Conservation (phyloP, 1,140 invertebrate species). For the Rhynchophorus ferrugineus region DNA sequence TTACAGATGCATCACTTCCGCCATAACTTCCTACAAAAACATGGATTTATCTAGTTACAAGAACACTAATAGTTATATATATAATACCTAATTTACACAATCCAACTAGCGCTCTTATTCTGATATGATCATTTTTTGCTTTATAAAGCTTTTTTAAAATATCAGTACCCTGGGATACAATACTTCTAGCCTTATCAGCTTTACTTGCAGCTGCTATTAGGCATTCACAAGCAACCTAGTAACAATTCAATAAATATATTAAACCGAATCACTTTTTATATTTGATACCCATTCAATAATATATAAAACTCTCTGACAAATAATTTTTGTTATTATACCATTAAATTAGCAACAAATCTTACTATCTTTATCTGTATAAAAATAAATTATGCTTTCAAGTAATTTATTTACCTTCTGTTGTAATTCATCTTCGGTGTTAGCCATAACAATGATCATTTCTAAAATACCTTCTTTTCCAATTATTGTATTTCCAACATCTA, state of each 20-base stretch:
- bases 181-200: conserved; percentile 90
- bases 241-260: conserved; percentile 1
- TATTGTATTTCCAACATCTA: conserved; percentile 90
- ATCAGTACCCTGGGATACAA: conserved; percentile 85
- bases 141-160: conserved; percentile 92
- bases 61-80: background rate
- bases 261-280: too few relatives aligned
- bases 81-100: conserved; percentile 83
- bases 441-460: conserved; percentile 96
- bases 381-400: too few relatives aligned
- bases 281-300: too few relatives aligned
- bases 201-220: conserved; percentile 94
- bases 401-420: conserved; percentile 62
- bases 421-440: conserved; percentile 67
- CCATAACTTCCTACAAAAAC: conserved; percentile 60
- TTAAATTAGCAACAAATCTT: too few relatives aligned
- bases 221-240: conserved; percentile 82
- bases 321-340: too few relatives aligned
- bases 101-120: conserved; percentile 84
- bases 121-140: conserved; percentile 83
- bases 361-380: too few relatives aligned
- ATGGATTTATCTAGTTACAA: background rate
- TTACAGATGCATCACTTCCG: conserved; percentile 89
- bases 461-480: conserved; percentile 83
- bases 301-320: too few relatives aligned